A percentile compares a stretch with the other conserved stretches of the same genome.
phyloP scores from a whole-genome alignment of 2,888 invertebrate species.

The Celastrina argiolus region DNA sequence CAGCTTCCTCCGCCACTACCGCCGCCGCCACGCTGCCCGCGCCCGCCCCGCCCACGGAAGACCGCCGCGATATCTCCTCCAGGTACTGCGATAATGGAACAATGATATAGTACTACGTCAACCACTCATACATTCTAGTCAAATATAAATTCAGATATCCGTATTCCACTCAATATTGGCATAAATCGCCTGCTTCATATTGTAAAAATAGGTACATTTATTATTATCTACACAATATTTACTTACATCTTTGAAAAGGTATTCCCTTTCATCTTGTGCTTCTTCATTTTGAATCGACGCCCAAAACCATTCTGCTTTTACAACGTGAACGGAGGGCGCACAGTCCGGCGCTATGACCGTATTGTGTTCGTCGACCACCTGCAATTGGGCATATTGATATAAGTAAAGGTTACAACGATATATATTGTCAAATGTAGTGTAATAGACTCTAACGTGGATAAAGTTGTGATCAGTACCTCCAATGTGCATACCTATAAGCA shows the following conservation, averaged over 20 bases:
- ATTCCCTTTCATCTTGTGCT: constrained; percentile 93
- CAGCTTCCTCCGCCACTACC: constrained; percentile 35
- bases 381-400: constrained; percentile 33
- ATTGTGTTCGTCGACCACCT: constrained; percentile 92
- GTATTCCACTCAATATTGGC: no score
- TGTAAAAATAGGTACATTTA: no score
- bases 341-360: constrained; percentile 84
- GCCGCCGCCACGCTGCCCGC: constrained; percentile 35
- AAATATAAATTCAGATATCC: neutral
- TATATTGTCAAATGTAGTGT: neutral
- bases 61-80: constrained; percentile 70
- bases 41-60: constrained; percentile 56
- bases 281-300: constrained; percentile 97
- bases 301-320: constrained; percentile 99
- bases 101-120: neutral
- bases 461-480: constrained; percentile 28
- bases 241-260: constrained; percentile 91
- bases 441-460: neutral
- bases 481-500: constrained; percentile 35
- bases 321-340: constrained; percentile 84
- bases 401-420: neutral
- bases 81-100: constrained; percentile 49
- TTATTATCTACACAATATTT: neutral
- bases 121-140: neutral
- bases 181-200: no score